phyloP scores from a whole-genome alignment of 2,888 invertebrate genomes.

The Galerucella pusilla region DNA sequence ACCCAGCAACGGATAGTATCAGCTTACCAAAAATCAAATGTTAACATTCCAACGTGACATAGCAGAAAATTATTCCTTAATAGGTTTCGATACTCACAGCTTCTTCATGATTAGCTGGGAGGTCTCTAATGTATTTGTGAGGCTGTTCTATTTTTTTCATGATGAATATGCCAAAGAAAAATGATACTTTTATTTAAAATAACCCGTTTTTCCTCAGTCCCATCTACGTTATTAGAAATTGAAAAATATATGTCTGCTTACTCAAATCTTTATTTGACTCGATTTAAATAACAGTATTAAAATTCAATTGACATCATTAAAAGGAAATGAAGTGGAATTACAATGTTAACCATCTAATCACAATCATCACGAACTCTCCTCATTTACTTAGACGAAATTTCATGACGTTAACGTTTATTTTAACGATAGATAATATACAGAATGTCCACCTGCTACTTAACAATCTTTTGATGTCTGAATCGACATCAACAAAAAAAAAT shows the following conservation, averaged over 20 bases:
- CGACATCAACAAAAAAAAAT: constrained; percentile 47
- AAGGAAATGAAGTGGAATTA: constrained; percentile 12
- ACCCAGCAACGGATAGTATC: constrained; percentile 51
- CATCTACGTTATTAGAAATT: too few species aligned
- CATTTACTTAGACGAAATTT: constrained; percentile 29
- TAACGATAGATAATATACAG: constrained; percentile 36
- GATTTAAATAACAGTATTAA: too few species aligned
- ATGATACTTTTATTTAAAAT: too few species aligned
- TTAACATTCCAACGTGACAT: constrained; percentile 64
- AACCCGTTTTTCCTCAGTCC: neutral
- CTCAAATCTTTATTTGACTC: too few species aligned
- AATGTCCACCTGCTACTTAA: constrained; percentile 48
- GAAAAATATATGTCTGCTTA: too few species aligned
- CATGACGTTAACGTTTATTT: constrained; percentile 35
- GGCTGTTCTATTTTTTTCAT: neutral
- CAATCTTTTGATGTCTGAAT: constrained; percentile 49
- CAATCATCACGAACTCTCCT: constrained; percentile 15
- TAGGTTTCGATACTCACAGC: constrained; percentile 61
- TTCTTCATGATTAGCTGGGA: constrained; percentile 60
- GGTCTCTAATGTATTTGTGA: constrained; percentile 43
- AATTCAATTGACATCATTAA: constrained; percentile 21
- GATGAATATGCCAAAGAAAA: too few species aligned
- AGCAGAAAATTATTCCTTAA: constrained; percentile 63
- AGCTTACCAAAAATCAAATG: constrained; percentile 61
- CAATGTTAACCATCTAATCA: constrained; percentile 16